Percentiles rank a stretch among this genome's conserved stretches.
These are phyloP conservation scores for Xiphydria camelus DNA, from an alignment of 2,888 invertebrate genomes.

Conservation along the genomic window DNA sequence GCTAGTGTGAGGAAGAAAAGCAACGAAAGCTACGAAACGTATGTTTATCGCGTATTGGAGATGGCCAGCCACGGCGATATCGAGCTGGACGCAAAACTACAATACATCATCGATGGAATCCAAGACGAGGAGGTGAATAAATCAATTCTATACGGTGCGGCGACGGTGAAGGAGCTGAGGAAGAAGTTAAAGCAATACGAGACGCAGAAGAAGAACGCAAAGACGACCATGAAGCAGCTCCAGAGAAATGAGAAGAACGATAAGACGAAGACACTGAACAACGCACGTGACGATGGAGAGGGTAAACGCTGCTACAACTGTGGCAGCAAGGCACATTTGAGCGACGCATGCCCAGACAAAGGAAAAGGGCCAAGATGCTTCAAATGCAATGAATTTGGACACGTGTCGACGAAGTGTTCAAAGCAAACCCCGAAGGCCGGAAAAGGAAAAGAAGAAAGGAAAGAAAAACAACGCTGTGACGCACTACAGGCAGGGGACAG, in stretches of 20 bases:
- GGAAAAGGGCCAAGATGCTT: constrained; percentile 18
- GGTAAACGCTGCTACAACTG: constrained; percentile 11
- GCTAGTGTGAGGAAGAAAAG: constrained; percentile 3
- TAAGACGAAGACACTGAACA: too few relatives aligned
- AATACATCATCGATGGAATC: constrained; percentile 22
- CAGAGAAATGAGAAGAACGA: not conserved
- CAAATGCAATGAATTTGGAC: constrained; percentile 13
- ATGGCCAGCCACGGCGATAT: constrained; percentile 22
- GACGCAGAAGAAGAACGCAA: not conserved
- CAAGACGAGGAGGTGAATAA: constrained; percentile 18
- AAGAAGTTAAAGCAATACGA: constrained; percentile 7
- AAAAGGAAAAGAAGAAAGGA: too few relatives aligned
- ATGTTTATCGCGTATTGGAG: constrained; percentile 21
- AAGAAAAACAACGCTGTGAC: too few relatives aligned
- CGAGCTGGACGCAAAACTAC: constrained; percentile 16
- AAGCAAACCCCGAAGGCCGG: not conserved
- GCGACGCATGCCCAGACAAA: constrained; percentile 13
- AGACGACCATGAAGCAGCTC: not conserved
- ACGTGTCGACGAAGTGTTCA: constrained; percentile 13
- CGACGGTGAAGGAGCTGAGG: constrained; percentile 15
- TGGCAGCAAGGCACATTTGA: constrained; percentile 10
- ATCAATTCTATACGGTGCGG: constrained; percentile 15
- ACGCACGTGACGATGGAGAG: not conserved
- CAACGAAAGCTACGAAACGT: constrained; percentile 21
- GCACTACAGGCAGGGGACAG: not conserved